A percentile compares a stretch with the other conserved stretches of the same genome.
Conservation (phyloP, 2,797 vertebrate genomes). For the Brotogeris chrysoptera region DNA sequence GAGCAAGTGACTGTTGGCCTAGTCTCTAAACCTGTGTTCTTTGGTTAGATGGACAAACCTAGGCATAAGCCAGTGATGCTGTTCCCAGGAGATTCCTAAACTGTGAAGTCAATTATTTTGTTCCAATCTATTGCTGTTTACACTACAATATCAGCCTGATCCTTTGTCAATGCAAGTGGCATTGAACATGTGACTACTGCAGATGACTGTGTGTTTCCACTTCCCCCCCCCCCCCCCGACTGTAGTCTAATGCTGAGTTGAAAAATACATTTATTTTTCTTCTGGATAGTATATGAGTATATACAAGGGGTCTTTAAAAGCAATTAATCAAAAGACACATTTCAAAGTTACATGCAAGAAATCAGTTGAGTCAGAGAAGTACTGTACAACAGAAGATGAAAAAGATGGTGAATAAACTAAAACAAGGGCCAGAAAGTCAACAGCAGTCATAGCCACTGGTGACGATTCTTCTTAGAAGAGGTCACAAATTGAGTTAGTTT, state of each 20-base stretch:
- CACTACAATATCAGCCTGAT: accelerated
- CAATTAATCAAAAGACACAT: neutral
- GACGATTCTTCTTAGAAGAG: neutral
- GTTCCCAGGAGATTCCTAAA: neutral
- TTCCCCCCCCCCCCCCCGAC: neutral
- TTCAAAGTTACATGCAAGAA: neutral
- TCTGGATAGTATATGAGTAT: neutral
- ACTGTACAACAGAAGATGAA: neutral
- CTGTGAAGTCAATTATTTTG: neutral
- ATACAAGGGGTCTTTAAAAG: neutral
- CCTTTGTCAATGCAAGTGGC: neutral
- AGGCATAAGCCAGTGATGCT: neutral
- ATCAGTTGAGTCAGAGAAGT: neutral
- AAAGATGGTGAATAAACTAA: neutral
- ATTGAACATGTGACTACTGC: neutral
- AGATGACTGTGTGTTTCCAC: neutral
- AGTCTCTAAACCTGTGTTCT: neutral
- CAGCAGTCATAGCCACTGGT: neutral
- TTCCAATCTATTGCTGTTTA: neutral
- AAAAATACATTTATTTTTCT: neutral
- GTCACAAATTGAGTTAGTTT: neutral
- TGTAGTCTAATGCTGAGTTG: neutral
- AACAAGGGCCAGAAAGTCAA: neutral
- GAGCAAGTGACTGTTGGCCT: neutral
- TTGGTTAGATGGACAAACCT: neutral